A percentile compares a stretch with the other conserved stretches of the same genome.
These are phyloP conservation scores for Sphinx pinastri DNA, from an alignment of 2,888 invertebrate species.

Conservation along the genomic window DNA sequence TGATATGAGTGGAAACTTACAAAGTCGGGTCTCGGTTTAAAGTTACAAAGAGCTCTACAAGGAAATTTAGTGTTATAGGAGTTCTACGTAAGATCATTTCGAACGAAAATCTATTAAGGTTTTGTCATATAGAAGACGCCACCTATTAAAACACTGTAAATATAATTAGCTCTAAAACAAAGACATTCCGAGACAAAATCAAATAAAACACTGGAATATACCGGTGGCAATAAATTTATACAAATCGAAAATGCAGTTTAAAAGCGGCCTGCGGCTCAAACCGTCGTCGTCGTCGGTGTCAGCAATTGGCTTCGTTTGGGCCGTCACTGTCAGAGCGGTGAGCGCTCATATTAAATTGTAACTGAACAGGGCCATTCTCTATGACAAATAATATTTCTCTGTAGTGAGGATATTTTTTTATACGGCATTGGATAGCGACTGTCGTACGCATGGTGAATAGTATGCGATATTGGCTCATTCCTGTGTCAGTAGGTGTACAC, in stretches of 20 bases:
- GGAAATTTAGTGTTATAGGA: background rate
- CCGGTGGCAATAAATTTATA: background rate
- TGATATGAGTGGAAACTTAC: conserved; percentile 32
- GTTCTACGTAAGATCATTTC: background rate
- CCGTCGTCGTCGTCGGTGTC: conserved; percentile 39
- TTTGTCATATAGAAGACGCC: too few relatives aligned
- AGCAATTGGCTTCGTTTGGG: conserved; percentile 64
- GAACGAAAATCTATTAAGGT: background rate
- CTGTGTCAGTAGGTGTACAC: too few relatives aligned
- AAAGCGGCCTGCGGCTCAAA: conserved; percentile 20
- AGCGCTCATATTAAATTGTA: background rate
- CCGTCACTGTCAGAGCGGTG: conserved; percentile 40
- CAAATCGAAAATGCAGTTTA: background rate
- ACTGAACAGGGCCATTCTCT: background rate
- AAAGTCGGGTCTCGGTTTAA: background rate
- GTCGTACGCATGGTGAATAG: too few relatives aligned
- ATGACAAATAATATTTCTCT: too few relatives aligned
- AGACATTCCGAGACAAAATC: too few relatives aligned
- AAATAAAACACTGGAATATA: conserved; percentile 20
- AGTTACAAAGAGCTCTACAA: background rate
- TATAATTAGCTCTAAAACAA: too few relatives aligned
- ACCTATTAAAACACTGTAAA: too few relatives aligned
- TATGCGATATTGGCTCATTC: too few relatives aligned
- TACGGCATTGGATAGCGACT: too few relatives aligned
- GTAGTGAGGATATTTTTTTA: too few relatives aligned